Percentiles rank a stretch among this genome's conserved stretches.
Evolutionary conservation across 2,113 vertebrate genomes (phyloP).

Genomic region (Echinops telfairi): DNA sequence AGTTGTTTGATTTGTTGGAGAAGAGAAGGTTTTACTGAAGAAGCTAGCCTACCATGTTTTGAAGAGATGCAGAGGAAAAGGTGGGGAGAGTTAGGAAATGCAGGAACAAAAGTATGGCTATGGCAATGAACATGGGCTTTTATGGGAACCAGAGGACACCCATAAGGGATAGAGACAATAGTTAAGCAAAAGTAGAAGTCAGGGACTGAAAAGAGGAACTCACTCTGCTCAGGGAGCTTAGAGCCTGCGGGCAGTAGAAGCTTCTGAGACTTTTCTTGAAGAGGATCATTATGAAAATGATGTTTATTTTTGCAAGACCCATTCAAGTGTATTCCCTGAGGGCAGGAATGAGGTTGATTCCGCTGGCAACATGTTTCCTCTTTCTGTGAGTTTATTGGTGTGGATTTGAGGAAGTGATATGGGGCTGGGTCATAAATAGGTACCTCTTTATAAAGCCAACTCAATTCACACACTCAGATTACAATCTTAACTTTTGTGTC

Average conservation of each 20-base stretch:
- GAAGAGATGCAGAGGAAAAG: not conserved
- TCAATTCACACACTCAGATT: not conserved
- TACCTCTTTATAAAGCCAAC: not conserved
- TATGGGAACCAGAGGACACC: not conserved
- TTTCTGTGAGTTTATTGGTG: not conserved
- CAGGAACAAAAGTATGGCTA: no score
- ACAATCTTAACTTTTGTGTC: not conserved
- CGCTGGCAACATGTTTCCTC: not conserved
- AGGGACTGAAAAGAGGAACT: not conserved
- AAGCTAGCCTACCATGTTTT: no score
- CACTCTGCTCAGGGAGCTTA: not conserved
- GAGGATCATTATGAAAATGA: not conserved
- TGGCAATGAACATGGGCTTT: not conserved
- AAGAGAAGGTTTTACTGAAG: no score
- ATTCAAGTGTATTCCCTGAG: not conserved
- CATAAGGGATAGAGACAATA: not conserved
- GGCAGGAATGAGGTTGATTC: not conserved
- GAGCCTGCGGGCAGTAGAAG: not conserved
- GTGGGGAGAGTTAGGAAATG: no score
- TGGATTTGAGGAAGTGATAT: not conserved
- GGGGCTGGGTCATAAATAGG: not conserved
- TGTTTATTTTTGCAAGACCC: not conserved
- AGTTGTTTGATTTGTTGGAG: no score
- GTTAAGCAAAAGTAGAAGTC: not conserved
- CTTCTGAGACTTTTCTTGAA: not conserved